phyloP scores from a whole-genome alignment of 2,113 vertebrate species.

The Caretta caretta region DNA sequence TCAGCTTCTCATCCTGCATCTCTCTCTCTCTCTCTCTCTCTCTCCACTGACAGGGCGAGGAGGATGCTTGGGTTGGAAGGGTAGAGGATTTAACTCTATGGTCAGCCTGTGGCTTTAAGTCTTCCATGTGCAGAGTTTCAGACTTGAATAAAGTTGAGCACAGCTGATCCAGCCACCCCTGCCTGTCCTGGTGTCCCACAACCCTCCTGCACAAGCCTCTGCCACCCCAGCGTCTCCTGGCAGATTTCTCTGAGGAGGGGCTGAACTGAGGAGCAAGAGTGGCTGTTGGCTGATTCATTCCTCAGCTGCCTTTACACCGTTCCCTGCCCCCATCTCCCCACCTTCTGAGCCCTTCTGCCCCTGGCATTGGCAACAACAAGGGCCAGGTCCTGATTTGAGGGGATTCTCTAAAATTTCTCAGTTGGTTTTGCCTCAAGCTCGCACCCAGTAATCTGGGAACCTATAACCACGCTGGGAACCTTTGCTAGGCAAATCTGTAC shows the following conservation, averaged over 20 bases:
- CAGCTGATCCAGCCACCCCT: background rate
- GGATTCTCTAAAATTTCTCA: background rate
- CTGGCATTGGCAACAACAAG: background rate
- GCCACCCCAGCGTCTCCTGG: background rate
- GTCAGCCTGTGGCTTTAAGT: background rate
- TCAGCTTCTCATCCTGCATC: background rate
- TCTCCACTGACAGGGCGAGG: fast-evolving
- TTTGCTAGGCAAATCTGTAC: background rate
- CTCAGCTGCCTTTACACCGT: fast-evolving
- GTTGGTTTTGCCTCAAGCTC: background rate
- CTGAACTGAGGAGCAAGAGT: background rate
- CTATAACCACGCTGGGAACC: background rate
- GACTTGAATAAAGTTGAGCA: background rate
- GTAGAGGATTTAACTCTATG: background rate
- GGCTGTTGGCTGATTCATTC: background rate
- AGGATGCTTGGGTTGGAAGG: background rate
- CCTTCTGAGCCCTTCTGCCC: background rate
- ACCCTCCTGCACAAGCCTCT: fast-evolving
- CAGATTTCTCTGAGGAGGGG: fast-evolving
- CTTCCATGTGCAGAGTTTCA: background rate
- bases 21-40: background rate
- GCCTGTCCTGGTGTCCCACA: background rate
- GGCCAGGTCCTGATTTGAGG: background rate
- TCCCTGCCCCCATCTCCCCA: background rate
- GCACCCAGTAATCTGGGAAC: background rate